These are phyloP conservation scores for Metellina segmentata DNA, from an alignment of 2,888 invertebrate genomes.

Conservation along the genomic window DNA sequence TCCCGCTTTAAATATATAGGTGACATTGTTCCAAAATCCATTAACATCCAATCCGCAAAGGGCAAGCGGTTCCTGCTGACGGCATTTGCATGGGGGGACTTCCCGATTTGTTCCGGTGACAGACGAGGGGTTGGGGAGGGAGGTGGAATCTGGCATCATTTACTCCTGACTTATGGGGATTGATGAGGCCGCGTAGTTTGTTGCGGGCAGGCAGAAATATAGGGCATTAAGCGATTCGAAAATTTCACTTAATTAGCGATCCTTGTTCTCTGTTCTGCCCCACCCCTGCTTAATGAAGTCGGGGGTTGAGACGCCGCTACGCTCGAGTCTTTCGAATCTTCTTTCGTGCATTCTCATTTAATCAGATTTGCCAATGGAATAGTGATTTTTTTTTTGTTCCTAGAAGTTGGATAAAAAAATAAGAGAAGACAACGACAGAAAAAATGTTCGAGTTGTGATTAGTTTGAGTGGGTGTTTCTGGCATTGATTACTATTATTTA, in stretches of 20 bases:
- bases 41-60: conserved; percentile 4
- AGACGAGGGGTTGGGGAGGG: conserved; percentile 8
- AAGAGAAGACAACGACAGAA: neutral
- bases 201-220: neutral
- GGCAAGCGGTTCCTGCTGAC: conserved; percentile 20
- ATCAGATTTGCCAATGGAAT: neutral
- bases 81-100: conserved; percentile 28
- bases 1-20: neutral
- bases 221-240: conserved; percentile 9
- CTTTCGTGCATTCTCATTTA: neutral
- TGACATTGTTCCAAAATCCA: conserved; percentile 8
- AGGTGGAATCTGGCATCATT: conserved; percentile 16
- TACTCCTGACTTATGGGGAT: conserved; percentile 39
- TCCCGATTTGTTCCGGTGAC: neutral
- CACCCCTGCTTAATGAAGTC: conserved; percentile 22
- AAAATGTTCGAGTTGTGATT: too few species aligned
- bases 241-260: conserved; percentile 45
- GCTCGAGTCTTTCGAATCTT: neutral
- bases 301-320: neutral
- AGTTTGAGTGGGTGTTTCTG: too few species aligned
- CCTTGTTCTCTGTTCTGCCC: neutral
- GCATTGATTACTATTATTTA: too few species aligned
- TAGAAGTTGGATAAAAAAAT: neutral
- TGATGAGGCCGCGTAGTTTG: conserved; percentile 3
- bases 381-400: neutral